These are phyloP conservation scores for Thera obeliscata DNA, from an alignment of 2,888 invertebrate species.

Conservation along the genomic window DNA sequence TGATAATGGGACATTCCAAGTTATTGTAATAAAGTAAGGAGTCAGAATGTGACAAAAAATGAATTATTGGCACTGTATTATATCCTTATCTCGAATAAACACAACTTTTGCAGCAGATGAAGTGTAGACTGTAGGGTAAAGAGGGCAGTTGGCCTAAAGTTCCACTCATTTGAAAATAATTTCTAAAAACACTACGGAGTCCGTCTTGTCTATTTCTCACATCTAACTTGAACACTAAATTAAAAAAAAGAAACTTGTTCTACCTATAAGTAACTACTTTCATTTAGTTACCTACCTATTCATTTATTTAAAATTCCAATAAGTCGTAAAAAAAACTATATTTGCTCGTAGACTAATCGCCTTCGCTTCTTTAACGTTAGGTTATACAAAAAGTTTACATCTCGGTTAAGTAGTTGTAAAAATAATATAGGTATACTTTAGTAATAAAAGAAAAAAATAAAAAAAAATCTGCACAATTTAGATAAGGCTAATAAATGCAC, in stretches of 20 bases:
- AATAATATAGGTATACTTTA: background rate
- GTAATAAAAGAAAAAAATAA: constrained; percentile 6
- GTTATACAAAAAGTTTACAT: constrained; percentile 29
- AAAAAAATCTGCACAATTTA: constrained; percentile 25
- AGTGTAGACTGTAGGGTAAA: too few species aligned
- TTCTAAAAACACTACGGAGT: background rate
- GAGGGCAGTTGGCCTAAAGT: background rate
- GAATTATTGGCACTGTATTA: constrained; percentile 23
- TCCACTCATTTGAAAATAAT: background rate
- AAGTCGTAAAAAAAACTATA: background rate
- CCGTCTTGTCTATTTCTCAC: background rate
- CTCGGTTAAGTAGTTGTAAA: constrained; percentile 11
- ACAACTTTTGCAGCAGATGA: background rate
- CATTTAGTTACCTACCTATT: background rate
- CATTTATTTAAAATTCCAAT: background rate
- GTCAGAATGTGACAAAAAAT: background rate
- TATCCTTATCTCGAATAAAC: background rate
- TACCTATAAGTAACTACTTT: background rate
- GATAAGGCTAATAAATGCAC: constrained; percentile 20
- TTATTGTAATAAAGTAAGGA: constrained; percentile 5
- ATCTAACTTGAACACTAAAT: background rate
- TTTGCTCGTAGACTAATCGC: background rate
- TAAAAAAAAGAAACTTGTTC: background rate
- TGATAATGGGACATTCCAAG: constrained; percentile 16
- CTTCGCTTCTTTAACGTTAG: background rate